A percentile compares a stretch with the other conserved stretches of the same genome.
These are phyloP conservation scores for Montipora foliosa DNA, from an alignment of 64 coral and sea anemone genomes.

Conservation along the genomic window DNA sequence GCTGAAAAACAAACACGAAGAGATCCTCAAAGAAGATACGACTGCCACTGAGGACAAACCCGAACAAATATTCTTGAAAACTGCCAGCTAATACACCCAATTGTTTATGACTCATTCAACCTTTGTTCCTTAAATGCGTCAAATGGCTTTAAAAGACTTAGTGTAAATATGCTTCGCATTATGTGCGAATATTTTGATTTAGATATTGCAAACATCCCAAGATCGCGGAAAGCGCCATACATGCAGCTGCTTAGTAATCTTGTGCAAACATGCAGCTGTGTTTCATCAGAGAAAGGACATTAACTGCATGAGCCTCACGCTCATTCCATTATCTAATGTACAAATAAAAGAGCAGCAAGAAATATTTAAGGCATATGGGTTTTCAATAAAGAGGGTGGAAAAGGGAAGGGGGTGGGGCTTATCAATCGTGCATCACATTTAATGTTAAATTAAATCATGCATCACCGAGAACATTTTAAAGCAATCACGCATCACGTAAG, in stretches of 20 bases:
- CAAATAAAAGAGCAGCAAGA: background rate
- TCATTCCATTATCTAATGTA: background rate
- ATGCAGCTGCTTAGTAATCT: background rate
- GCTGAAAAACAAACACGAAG: background rate
- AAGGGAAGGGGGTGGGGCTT: background rate
- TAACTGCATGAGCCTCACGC: background rate
- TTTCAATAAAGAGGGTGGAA: background rate
- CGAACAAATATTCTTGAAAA: constrained; percentile 31
- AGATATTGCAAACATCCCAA: background rate
- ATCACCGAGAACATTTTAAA: constrained; percentile 5
- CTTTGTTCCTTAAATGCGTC: constrained; percentile 33
- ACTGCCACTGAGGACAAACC: background rate
- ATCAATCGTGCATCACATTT: background rate
- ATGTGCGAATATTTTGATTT: background rate
- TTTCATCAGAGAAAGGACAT: background rate
- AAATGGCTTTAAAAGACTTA: background rate
- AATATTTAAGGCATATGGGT: background rate
- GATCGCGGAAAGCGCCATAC: background rate
- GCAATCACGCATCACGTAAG: constrained; percentile 12
- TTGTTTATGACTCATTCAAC: constrained; percentile 65
- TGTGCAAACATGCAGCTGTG: background rate
- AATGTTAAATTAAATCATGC: background rate
- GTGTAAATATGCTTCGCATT: background rate
- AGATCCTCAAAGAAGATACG: constrained; percentile 1
- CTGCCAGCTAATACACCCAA: constrained; percentile 54